phyloP scores from a whole-genome alignment of 2,797 vertebrate genomes.

The Catamblyrhynchus diadema region DNA sequence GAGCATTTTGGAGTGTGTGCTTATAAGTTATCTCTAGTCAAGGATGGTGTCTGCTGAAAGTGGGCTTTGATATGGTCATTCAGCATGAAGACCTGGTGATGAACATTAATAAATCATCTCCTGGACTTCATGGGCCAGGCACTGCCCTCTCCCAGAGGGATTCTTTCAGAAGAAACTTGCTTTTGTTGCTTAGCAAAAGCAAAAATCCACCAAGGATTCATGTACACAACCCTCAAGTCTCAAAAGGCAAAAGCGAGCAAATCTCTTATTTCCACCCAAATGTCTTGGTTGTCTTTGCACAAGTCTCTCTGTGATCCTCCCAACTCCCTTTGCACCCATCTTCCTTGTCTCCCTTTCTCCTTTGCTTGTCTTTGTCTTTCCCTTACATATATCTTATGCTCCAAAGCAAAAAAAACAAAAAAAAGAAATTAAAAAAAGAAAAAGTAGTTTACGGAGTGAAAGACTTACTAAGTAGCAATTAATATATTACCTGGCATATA shows the following conservation, averaged over 20 bases:
- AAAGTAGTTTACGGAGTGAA: neutral
- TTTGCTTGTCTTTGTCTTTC: neutral
- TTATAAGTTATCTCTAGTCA: neutral
- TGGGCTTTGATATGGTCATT: neutral
- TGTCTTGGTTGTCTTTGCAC: neutral
- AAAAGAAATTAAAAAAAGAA: accelerated
- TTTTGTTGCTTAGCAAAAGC: neutral
- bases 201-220: neutral
- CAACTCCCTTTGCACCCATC: neutral
- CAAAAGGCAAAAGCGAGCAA: neutral
- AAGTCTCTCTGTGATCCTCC: neutral
- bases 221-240: neutral
- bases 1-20: neutral
- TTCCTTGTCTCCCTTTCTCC: neutral
- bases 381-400: neutral
- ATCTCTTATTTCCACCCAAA: neutral
- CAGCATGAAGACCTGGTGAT: neutral
- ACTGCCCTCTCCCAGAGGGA: neutral
- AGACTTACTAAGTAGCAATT: neutral
- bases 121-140: neutral
- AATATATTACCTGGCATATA: neutral
- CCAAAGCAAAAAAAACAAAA: neutral
- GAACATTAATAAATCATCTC: neutral
- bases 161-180: neutral
- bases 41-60: neutral